These are phyloP conservation scores for Heliconius cydno DNA, from an alignment of 2,888 invertebrate species.

Conservation along the genomic window DNA sequence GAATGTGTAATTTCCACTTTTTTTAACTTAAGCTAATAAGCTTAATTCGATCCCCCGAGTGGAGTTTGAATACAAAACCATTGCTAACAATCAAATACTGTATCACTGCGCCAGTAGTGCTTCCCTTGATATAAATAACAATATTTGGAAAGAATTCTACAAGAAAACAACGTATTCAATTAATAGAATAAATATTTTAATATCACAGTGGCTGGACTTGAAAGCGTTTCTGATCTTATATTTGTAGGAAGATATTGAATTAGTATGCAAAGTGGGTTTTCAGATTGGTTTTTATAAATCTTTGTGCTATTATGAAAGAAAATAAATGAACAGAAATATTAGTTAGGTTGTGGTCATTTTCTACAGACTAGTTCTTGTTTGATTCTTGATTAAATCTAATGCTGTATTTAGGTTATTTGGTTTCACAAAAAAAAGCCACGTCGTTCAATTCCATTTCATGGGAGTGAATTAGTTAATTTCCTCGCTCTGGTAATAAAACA, in stretches of 20 bases:
- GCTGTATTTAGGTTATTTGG: too few species aligned
- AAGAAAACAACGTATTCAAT: not conserved
- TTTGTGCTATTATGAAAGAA: constrained; percentile 5
- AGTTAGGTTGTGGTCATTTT: too few species aligned
- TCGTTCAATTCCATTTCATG: too few species aligned
- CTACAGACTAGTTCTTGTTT: too few species aligned
- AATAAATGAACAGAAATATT: not conserved
- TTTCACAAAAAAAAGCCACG: too few species aligned
- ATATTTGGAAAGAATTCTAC: not conserved
- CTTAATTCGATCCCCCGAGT: too few species aligned
- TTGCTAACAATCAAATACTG: not conserved
- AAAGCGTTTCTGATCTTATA: not conserved
- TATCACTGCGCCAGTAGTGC: too few species aligned
- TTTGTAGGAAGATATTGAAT: constrained; percentile 7
- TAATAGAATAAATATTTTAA: not conserved
- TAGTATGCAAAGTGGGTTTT: constrained; percentile 1
- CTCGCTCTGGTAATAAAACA: too few species aligned
- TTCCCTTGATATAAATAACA: not conserved
- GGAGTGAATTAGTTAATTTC: too few species aligned
- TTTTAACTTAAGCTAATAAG: too few species aligned
- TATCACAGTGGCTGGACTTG: constrained; percentile 4
- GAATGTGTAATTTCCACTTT: too few species aligned
- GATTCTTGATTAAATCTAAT: too few species aligned
- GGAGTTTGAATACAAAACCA: not conserved
- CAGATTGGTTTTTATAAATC: constrained; percentile 1